A percentile compares a stretch with the other conserved stretches of the same genome.
These are phyloP conservation scores for Saccopteryx bilineata DNA, from an alignment of 2,113 vertebrate species.

Conservation along the genomic window DNA sequence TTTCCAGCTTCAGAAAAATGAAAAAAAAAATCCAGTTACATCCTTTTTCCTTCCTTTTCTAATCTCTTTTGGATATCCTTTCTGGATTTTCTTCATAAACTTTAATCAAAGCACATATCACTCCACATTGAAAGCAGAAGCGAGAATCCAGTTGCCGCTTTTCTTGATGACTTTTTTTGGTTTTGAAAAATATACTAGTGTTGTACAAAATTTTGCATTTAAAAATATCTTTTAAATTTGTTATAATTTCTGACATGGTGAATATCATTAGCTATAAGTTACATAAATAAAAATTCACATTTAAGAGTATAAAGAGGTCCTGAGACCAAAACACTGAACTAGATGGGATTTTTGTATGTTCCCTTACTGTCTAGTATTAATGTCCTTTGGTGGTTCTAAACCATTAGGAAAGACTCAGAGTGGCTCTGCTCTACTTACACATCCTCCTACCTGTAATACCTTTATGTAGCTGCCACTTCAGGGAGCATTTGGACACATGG, in stretches of 20 bases:
- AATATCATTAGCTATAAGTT: neutral
- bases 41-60: neutral
- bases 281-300: conserved; percentile 15
- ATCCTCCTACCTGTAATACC: neutral
- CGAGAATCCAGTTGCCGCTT: neutral
- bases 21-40: neutral
- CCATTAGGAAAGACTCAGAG: neutral
- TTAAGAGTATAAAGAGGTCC: neutral
- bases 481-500: neutral
- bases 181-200: neutral
- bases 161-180: neutral
- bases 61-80: neutral
- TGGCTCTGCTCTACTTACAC: neutral
- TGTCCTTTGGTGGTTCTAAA: neutral
- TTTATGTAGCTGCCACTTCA: neutral
- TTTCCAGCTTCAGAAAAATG: no score
- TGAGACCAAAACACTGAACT: neutral
- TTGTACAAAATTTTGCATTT: conserved; percentile 4
- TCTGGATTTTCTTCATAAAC: conserved; percentile 17
- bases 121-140: neutral
- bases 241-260: conserved; percentile 6
- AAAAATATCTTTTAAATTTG: neutral
- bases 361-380: neutral
- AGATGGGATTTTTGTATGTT: neutral
- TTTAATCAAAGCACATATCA: neutral